Conservation (phyloP, 2,888 invertebrate genomes). For the Willowsia nigromaculata region DNA sequence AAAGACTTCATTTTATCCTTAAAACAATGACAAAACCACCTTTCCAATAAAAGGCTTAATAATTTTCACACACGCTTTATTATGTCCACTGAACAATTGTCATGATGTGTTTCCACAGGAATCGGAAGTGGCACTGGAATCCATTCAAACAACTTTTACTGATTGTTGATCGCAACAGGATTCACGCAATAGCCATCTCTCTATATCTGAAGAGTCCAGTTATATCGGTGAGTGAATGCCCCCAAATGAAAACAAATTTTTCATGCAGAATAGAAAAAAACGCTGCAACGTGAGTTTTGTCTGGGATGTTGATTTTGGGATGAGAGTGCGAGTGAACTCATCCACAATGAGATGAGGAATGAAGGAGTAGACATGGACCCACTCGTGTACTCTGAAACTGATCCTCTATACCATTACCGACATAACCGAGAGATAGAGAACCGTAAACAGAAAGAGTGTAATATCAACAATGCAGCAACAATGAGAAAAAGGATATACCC, state of each 20-base stretch:
- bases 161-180: not conserved
- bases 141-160: too few species aligned
- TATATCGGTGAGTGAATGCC: conserved; percentile 16
- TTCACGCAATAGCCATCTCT: not conserved
- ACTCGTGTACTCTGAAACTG: conserved; percentile 28
- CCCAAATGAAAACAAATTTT: conserved; percentile 33
- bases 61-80: not conserved
- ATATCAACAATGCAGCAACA: conserved; percentile 8
- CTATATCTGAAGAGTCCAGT: not conserved
- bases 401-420: conserved; percentile 5
- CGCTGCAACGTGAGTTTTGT: conserved; percentile 1
- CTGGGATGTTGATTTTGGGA: not conserved
- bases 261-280: too few species aligned
- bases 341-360: conserved; percentile 44
- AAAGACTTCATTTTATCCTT: not conserved
- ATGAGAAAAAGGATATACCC: not conserved
- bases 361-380: conserved; percentile 9
- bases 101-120: not conserved
- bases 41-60: not conserved
- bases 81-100: not conserved
- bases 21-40: not conserved
- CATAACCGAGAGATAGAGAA: not conserved
- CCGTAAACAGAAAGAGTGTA: conserved; percentile 1
- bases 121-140: not conserved
- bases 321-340: conserved; percentile 50